phyloP scores from a whole-genome alignment of 92 coral and sea anemone genomes.

The Palythoa caribaeorum region DNA sequence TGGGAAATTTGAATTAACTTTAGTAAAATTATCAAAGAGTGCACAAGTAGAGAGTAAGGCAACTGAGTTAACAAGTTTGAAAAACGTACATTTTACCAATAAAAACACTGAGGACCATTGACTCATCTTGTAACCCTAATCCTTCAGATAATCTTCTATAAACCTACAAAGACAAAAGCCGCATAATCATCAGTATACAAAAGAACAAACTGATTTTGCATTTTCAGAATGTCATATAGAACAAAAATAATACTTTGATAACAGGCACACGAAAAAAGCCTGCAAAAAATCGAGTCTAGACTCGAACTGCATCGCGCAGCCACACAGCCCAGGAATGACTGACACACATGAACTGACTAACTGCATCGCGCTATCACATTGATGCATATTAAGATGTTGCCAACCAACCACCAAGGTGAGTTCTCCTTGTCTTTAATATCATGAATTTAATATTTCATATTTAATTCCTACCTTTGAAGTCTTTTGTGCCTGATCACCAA shows the following conservation, averaged over 20 bases:
- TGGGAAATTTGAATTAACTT: no score
- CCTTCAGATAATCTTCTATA: conserved; percentile 96
- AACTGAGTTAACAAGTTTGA: neutral
- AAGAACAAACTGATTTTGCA: neutral
- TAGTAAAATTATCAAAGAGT: neutral
- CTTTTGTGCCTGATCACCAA: conserved; percentile 99
- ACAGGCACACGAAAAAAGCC: no score
- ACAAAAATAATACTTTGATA: no score
- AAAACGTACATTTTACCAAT: conserved; percentile 95
- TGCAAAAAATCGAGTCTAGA: no score
- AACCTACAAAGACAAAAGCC: conserved; percentile 61
- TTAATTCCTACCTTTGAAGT: conserved; percentile 99
- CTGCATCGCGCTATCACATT: no score
- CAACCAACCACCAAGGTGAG: no score
- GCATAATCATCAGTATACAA: neutral
- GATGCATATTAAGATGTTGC: no score
- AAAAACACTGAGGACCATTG: conserved; percentile 95
- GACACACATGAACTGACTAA: no score
- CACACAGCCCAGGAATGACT: no score
- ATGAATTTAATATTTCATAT: no score
- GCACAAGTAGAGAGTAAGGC: neutral
- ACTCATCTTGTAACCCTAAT: conserved; percentile 96
- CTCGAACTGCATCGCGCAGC: no score
- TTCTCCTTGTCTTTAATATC: no score
- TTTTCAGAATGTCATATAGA: neutral